These are phyloP conservation scores for Lagria hirta DNA, from an alignment of 2,888 invertebrate genomes.

Conservation along the genomic window DNA sequence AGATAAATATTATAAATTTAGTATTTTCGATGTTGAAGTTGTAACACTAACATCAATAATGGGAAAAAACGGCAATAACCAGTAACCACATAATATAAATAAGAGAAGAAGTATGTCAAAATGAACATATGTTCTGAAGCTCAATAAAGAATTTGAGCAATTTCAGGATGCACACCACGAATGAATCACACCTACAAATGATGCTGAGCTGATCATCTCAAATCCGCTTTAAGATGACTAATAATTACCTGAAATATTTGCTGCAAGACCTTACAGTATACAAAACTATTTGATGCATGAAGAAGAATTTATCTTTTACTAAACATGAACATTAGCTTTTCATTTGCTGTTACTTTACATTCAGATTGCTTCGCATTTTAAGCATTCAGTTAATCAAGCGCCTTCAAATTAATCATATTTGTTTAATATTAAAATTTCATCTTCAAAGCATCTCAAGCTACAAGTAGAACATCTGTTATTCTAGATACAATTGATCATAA, in stretches of 20 bases:
- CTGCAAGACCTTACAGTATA: too few relatives aligned
- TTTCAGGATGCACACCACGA: constrained; percentile 33
- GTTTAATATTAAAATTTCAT: too few relatives aligned
- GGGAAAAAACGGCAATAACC: constrained; percentile 5
- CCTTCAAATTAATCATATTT: too few relatives aligned
- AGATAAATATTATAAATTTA: constrained; percentile 15
- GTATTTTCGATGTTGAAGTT: constrained; percentile 12
- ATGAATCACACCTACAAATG: constrained; percentile 28
- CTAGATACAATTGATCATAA: too few relatives aligned
- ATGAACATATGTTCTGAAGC: constrained; percentile 33
- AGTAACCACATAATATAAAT: constrained; percentile 8
- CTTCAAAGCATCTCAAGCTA: too few relatives aligned
- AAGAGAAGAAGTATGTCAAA: constrained; percentile 33
- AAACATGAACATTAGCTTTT: constrained; percentile 19
- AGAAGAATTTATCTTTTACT: constrained; percentile 22
- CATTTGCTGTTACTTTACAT: constrained; percentile 13
- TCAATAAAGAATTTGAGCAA: constrained; percentile 31
- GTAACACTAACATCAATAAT: constrained; percentile 23
- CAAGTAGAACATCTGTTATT: too few relatives aligned
- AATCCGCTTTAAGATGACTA: constrained; percentile 23
- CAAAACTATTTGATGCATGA: constrained; percentile 13
- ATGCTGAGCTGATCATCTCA: constrained; percentile 8
- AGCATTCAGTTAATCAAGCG: too few relatives aligned
- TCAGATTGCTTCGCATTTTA: constrained; percentile 7
- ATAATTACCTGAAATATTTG: constrained; percentile 20